These are phyloP conservation scores for Sarcophaga peregrina DNA, from an alignment of 1,140 invertebrate species.

Conservation along the genomic window DNA sequence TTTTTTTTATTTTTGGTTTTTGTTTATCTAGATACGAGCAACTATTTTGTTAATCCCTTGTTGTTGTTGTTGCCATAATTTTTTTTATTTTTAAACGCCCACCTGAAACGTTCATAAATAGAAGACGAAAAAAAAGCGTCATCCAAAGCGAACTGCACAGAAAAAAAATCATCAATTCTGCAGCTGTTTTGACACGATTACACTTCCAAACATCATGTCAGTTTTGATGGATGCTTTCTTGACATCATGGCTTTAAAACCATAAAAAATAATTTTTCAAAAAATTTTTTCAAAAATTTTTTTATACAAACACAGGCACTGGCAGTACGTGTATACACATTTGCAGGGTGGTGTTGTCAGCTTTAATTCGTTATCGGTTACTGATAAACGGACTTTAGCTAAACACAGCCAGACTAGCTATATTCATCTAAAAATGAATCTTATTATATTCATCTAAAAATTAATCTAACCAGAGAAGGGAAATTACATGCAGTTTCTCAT, in stretches of 20 bases:
- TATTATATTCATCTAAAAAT: too few species aligned
- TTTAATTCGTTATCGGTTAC: too few species aligned
- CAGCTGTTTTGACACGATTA: conserved; percentile 38
- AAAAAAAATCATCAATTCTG: conserved; percentile 19
- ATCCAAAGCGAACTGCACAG: background rate
- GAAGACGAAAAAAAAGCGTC: background rate
- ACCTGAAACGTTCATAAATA: conserved; percentile 1
- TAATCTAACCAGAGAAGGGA: too few species aligned
- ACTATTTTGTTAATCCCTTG: background rate
- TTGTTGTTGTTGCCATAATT: background rate
- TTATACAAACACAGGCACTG: too few species aligned
- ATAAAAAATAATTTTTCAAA: background rate
- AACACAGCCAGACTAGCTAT: too few species aligned
- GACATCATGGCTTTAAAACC: conserved; percentile 5
- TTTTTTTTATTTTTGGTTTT: conserved; percentile 15
- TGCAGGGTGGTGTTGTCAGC: too few species aligned
- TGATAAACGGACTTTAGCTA: too few species aligned
- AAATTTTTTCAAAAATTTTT: too few species aligned
- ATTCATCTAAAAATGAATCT: too few species aligned
- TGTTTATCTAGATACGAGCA: conserved; percentile 31
- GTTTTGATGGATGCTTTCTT: conserved; percentile 38
- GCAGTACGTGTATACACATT: too few species aligned
- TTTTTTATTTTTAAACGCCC: conserved; percentile 27
- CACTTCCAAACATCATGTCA: conserved; percentile 31
- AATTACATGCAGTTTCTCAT: too few species aligned